These are phyloP conservation scores for Eucriotettix oculatus DNA, from an alignment of 2,888 invertebrate species.

Conservation along the genomic window DNA sequence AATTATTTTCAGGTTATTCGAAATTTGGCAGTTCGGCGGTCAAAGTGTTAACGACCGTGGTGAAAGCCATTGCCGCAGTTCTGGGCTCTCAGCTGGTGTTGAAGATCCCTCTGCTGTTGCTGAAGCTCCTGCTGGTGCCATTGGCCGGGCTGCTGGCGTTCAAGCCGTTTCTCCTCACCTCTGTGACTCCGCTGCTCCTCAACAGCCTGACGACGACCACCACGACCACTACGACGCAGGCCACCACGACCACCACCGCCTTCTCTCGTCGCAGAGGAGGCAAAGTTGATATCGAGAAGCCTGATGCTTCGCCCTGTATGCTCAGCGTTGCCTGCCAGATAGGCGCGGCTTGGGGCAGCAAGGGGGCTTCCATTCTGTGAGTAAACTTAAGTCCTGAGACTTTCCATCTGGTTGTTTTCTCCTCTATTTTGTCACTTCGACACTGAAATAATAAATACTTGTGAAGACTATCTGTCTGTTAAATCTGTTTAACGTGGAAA, in stretches of 20 bases:
- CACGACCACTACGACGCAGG: neutral
- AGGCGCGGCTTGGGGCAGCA: neutral
- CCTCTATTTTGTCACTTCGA: too few species aligned
- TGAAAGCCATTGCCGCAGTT: neutral
- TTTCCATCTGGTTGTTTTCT: too few species aligned
- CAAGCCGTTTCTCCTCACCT: neutral
- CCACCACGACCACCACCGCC: neutral
- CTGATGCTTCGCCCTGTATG: neutral
- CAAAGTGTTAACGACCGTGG: neutral
- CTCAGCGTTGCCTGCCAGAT: neutral
- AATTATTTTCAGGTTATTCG: too few species aligned
- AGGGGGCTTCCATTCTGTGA: neutral
- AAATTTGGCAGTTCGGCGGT: too few species aligned
- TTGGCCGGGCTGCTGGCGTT: neutral
- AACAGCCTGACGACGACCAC: neutral
- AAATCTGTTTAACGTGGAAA: too few species aligned
- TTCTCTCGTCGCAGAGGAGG: neutral
- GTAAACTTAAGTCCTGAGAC: neutral
- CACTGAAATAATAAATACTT: too few species aligned
- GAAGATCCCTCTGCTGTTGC: neutral
- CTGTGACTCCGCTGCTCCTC: neutral
- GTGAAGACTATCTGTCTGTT: too few species aligned
- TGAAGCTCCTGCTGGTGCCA: neutral
- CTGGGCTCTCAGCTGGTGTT: neutral
- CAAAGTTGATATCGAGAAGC: neutral